Conservation (phyloP, 2,888 invertebrate genomes). For the Thyatira batis region DNA sequence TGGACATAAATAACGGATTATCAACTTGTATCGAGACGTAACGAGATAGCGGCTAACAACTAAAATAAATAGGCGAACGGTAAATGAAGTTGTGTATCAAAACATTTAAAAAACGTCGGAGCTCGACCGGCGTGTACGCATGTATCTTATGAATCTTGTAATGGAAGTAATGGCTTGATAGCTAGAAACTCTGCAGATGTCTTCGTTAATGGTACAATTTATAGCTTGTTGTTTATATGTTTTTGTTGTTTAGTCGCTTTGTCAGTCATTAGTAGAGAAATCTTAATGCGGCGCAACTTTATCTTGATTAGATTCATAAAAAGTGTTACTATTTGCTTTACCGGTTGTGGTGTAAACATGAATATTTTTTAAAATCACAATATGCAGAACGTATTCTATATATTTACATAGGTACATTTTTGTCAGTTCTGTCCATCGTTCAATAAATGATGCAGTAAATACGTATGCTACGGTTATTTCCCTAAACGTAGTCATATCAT, state of each 20-base stretch:
- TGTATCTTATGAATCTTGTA: conserved; percentile 48
- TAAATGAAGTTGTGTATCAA: conserved; percentile 66
- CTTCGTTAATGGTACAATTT: conserved; percentile 62
- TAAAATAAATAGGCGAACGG: conserved; percentile 74
- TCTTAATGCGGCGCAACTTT: conserved; percentile 24
- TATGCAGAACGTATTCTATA: too few species aligned
- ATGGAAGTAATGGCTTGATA: conserved; percentile 38
- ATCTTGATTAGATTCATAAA: conserved; percentile 37
- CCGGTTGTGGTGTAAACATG: neutral
- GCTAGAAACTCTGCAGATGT: conserved; percentile 34
- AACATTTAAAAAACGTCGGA: conserved; percentile 6
- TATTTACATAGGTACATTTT: too few species aligned
- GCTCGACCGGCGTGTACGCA: conserved; percentile 16
- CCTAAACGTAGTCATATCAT: neutral
- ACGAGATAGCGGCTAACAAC: conserved; percentile 69
- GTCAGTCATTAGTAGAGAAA: conserved; percentile 47
- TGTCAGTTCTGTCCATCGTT: too few species aligned
- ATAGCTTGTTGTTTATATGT: conserved; percentile 51
- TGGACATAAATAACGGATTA: conserved; percentile 79
- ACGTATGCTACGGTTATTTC: neutral
- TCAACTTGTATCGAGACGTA: conserved; percentile 71
- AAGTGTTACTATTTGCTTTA: neutral
- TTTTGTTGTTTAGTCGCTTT: conserved; percentile 38
- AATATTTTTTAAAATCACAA: too few species aligned
- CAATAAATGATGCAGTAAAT: neutral